These are phyloP conservation scores for Nomada goodeniana DNA, from an alignment of 2,888 invertebrate genomes.

Conservation along the genomic window DNA sequence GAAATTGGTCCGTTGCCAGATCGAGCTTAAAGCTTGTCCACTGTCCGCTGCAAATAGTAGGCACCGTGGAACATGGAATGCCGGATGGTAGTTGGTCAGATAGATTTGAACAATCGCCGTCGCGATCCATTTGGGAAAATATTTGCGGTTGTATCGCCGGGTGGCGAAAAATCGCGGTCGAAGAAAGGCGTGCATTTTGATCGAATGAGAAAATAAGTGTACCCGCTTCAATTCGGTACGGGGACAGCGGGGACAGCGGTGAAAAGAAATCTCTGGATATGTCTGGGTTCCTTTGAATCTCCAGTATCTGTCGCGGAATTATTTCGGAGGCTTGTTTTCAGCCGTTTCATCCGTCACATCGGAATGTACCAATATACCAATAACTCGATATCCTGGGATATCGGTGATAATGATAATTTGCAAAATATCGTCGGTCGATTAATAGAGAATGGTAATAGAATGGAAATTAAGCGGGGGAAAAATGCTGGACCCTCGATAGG, in stretches of 20 bases:
- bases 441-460: too few relatives aligned
- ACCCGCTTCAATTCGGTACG: too few relatives aligned
- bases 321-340: too few relatives aligned
- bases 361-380: too few relatives aligned
- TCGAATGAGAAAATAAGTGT: too few relatives aligned
- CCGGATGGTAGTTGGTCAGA: slow-evolving; percentile 44
- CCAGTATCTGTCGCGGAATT: background rate
- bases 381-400: too few relatives aligned
- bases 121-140: slow-evolving; percentile 57
- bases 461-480: too few relatives aligned
- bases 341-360: too few relatives aligned
- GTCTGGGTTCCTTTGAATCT: background rate
- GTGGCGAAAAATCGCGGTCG: background rate
- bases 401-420: too few relatives aligned
- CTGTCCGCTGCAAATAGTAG: slow-evolving; percentile 61
- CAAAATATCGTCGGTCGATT: too few relatives aligned
- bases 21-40: slow-evolving; percentile 70
- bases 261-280: background rate
- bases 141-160: slow-evolving; percentile 47
- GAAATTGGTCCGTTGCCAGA: slow-evolving; percentile 71
- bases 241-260: too few relatives aligned
- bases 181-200: background rate
- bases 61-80: slow-evolving; percentile 42
- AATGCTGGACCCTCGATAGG: too few relatives aligned
- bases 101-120: slow-evolving; percentile 61